phyloP scores from a whole-genome alignment of 1,140 invertebrate species.

The Halotydeus destructor region DNA sequence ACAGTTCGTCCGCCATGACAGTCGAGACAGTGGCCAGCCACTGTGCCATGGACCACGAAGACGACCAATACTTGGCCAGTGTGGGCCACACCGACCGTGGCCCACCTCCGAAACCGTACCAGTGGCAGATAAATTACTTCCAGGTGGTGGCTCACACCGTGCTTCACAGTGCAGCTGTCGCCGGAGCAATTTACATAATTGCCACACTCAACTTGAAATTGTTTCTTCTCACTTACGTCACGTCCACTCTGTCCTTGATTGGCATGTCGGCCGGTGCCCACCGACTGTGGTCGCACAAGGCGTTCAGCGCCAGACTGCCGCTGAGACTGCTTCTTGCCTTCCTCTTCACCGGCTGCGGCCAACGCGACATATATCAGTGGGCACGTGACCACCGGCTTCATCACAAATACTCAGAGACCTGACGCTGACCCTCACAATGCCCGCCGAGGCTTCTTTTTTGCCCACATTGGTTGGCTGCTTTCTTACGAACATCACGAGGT shows the following conservation, averaged over 20 bases:
- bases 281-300: conserved; percentile 30
- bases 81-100: too few relatives aligned
- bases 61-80: too few relatives aligned
- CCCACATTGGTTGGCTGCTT: conserved; percentile 57
- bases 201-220: too few relatives aligned
- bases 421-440: conserved; percentile 62
- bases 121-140: not conserved
- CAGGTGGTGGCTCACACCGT: conserved; percentile 1
- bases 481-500: conserved; percentile 48
- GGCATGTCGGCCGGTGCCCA: conserved; percentile 33
- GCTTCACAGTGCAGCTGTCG: not conserved
- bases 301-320: conserved; percentile 31
- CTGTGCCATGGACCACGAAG: too few relatives aligned
- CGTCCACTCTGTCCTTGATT: conserved; percentile 17
- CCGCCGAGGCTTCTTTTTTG: conserved; percentile 53
- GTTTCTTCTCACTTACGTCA: not conserved
- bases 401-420: conserved; percentile 58
- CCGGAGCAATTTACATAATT: too few relatives aligned
- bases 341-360: conserved; percentile 17
- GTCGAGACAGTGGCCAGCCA: too few relatives aligned
- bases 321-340: conserved; percentile 26
- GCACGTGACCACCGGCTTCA: conserved; percentile 53
- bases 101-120: not conserved
- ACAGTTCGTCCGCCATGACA: too few relatives aligned
- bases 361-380: conserved; percentile 14